A percentile compares a stretch with the other conserved stretches of the same genome.
These are phyloP conservation scores for Antheraea mylitta DNA, from an alignment of 1,140 invertebrate genomes.

Conservation along the genomic window DNA sequence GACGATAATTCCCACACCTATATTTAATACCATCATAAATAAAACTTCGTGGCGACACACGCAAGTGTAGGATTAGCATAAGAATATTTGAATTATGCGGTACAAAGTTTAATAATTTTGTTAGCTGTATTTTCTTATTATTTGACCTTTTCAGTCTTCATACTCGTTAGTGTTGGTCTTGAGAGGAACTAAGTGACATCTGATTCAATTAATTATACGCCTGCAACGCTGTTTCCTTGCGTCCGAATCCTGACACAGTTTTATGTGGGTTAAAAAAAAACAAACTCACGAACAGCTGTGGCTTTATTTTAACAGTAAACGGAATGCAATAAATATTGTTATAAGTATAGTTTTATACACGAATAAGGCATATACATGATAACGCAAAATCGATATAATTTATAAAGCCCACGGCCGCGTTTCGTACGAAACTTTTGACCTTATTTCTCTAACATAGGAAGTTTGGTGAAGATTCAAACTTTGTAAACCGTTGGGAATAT, in stretches of 20 bases:
- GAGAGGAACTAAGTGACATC: constrained; percentile 9
- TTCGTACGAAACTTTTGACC: neutral
- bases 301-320: neutral
- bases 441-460: neutral
- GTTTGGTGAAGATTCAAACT: neutral
- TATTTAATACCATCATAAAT: no score
- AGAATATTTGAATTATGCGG: neutral
- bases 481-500: neutral
- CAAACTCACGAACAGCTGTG: constrained; percentile 7
- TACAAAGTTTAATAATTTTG: neutral
- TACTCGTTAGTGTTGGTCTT: constrained; percentile 6
- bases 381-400: neutral
- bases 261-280: constrained; percentile 12
- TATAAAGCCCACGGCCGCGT: neutral
- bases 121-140: neutral
- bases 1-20: no score
- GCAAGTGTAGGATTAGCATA: neutral
- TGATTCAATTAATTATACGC: constrained; percentile 11
- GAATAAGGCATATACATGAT: neutral
- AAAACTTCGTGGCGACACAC: no score
- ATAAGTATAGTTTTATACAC: neutral
- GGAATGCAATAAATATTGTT: neutral
- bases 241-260: constrained; percentile 11
- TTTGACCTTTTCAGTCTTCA: constrained; percentile 8
- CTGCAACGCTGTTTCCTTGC: neutral